Conservation (phyloP, 1,140 invertebrate genomes). For the Chelonus insularis region DNA sequence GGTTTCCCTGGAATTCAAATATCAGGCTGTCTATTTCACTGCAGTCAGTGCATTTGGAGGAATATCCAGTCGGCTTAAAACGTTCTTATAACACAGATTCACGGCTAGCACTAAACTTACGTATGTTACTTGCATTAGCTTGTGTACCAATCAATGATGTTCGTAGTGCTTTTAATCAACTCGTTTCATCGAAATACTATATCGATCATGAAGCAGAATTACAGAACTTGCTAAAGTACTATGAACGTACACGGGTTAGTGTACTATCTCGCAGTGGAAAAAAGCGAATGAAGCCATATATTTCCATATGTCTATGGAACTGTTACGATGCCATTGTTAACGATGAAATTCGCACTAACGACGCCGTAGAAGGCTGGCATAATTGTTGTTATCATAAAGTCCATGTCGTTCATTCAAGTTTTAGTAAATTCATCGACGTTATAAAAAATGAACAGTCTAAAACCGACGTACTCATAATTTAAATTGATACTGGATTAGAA, state of each 20-base stretch:
- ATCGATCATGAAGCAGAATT: conserved; percentile 1
- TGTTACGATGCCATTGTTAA: conserved; percentile 5
- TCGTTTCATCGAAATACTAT: background rate
- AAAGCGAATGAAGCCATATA: background rate
- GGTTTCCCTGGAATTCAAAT: background rate
- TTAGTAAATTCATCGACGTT: background rate
- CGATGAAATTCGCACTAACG: conserved; percentile 11
- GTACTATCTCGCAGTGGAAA: background rate
- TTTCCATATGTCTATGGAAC: background rate
- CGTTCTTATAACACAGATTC: background rate
- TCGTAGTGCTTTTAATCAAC: background rate
- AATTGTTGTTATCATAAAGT: conserved; percentile 2
- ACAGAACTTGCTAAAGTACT: background rate
- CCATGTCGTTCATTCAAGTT: background rate
- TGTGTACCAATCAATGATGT: conserved; percentile 4
- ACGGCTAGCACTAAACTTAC: background rate
- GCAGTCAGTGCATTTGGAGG: conserved; percentile 1
- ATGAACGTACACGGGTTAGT: background rate
- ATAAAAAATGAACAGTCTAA: background rate
- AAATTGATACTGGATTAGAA: background rate
- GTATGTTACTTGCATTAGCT: conserved; percentile 13
- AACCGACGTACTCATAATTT: background rate
- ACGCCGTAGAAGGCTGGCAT: conserved; percentile 18
- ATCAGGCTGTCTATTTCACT: conserved; percentile 7
- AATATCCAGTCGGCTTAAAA: conserved; percentile 4